Conservation (phyloP, 2,797 vertebrate species). For the Rhinogobio ventralis region DNA sequence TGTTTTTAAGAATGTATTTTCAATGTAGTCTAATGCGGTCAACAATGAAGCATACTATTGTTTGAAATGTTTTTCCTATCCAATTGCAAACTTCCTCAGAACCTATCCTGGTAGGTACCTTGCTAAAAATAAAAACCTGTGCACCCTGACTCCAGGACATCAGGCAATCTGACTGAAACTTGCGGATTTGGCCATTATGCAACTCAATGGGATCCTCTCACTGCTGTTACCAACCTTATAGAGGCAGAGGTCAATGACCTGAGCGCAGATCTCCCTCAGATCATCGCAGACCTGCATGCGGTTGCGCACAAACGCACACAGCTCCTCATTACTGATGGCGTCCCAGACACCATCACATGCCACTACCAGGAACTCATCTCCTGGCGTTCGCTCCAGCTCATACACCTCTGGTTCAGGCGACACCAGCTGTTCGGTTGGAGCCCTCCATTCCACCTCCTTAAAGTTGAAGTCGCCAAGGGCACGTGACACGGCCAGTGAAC, state of each 20-base stretch:
- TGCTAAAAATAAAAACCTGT: neutral
- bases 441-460: slow-evolving; percentile 83
- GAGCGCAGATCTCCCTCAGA: slow-evolving; percentile 81
- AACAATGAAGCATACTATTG: neutral
- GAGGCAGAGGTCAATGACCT: slow-evolving; percentile 84
- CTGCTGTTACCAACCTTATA: slow-evolving; percentile 79
- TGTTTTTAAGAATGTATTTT: neutral
- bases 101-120: neutral
- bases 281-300: slow-evolving; percentile 79
- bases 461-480: slow-evolving; percentile 85
- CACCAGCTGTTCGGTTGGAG: slow-evolving; percentile 83
- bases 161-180: neutral
- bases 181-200: neutral
- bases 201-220: neutral
- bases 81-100: neutral
- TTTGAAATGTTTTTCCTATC: neutral
- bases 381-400: slow-evolving; percentile 71
- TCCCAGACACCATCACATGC: slow-evolving; percentile 88
- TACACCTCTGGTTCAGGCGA: slow-evolving; percentile 85
- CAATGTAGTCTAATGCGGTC: neutral
- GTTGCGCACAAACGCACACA: slow-evolving; percentile 79
- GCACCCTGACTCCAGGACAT: neutral
- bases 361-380: slow-evolving; percentile 84
- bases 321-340: slow-evolving; percentile 78
- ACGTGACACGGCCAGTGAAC: slow-evolving; percentile 84